Evolutionary conservation across 2,888 invertebrate genomes (phyloP).

Genomic region (Mesorhabditis spiculigera): DNA sequence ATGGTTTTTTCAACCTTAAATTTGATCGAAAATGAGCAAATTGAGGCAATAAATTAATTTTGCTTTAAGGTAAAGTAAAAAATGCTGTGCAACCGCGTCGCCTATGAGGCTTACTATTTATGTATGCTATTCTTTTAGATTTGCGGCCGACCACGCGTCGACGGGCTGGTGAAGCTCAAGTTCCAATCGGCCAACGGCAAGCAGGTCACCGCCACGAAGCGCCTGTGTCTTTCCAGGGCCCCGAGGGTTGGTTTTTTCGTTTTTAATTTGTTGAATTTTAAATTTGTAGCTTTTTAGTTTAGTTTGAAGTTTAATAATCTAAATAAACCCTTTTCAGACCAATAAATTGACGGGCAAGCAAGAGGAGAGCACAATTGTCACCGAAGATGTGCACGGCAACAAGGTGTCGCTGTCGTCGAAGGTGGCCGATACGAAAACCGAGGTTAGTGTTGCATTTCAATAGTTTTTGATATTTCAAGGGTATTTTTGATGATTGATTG

Average conservation of each 20-base stretch:
- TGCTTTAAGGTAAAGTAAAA: too few relatives aligned
- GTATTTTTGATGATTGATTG: not conserved
- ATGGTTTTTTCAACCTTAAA: too few relatives aligned
- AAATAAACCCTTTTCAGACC: constrained; percentile 13
- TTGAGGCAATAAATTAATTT: too few relatives aligned
- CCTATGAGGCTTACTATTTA: too few relatives aligned
- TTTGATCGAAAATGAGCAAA: too few relatives aligned
- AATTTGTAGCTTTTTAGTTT: constrained; percentile 10
- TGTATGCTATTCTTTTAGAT: constrained; percentile 61
- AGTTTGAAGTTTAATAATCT: not conserved
- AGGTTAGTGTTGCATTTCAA: constrained; percentile 26
- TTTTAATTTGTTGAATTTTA: not conserved
- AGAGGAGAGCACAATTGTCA: constrained; percentile 46
- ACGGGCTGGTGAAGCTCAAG: constrained; percentile 64
- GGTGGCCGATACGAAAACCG: constrained; percentile 46
- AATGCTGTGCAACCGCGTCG: too few relatives aligned
- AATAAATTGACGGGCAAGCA: constrained; percentile 22
- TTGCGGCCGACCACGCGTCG: constrained; percentile 66
- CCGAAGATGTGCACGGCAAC: constrained; percentile 31
- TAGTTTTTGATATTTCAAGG: not conserved
- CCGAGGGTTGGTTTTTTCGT: not conserved
- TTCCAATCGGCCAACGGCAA: constrained; percentile 68
- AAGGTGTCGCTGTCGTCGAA: constrained; percentile 39
- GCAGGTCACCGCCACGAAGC: constrained; percentile 66
- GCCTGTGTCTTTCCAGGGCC: constrained; percentile 30